Evolutionary conservation across 1,140 invertebrate species (phyloP), one percentile per base, ranked within the genome.

Genomic region (Neocloeon triangulifer): DNA sequence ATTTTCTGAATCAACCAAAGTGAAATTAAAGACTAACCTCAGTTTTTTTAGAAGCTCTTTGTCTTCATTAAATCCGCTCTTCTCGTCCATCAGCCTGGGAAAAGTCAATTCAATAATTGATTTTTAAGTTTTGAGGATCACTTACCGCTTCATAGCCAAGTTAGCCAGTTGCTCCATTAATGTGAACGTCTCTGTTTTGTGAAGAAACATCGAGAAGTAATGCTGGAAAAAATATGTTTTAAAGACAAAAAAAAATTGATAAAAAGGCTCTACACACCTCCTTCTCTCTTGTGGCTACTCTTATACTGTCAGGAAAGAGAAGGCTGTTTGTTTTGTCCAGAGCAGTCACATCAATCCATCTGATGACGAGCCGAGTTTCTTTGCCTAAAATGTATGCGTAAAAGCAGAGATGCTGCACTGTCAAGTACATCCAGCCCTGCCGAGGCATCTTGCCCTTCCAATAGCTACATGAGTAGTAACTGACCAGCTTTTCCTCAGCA

Each of bases 401-500:
- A 55, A 97, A 98, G 48, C 85, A 94, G 44, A 94, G 62, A 51
- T 94, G 84, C 48, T 91, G 86, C 26, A 97, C 70, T 29, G 88
- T 92, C 10, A 97, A 64, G 51, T 96, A 98, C 42, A 97, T 58
- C 74, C 86, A 91, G 22, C 92, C 92, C 62, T 94, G 89, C 23
- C 78, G 59, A 3, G 91, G 91, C 37, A 96, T 58, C 50, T 73
- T 74, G 16, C 78, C 74, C 56, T 88, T 89, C 73, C 82, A 86
- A 49, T 86, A 92, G 48, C 86, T 92, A 49, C 89, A 94, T 10
- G 79, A 78, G 50, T 85, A 84, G 49, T 81, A 80, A 58, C 88
- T 95, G 2, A 97, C 89, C 33, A 97, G 58, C 57, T 86, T 95
- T 48, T 96, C 91, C 48, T 94, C 85, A 45, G 69, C 68, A 7